phyloP scores from a whole-genome alignment of 2,888 invertebrate species.

The Hipparchia sbordonii region DNA sequence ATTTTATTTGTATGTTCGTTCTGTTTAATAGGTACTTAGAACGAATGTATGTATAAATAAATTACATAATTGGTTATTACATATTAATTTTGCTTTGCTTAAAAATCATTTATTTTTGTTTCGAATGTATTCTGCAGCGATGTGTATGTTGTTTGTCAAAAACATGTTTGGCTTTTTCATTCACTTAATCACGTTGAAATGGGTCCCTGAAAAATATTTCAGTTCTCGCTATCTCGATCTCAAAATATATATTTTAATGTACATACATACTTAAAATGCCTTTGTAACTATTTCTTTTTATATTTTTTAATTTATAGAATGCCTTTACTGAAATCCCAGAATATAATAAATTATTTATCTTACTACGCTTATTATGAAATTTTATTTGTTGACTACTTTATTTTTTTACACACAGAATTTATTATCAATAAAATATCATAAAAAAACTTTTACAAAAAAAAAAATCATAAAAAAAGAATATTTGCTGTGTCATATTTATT shows the following conservation, averaged over 20 bases:
- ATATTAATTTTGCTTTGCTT: not conserved
- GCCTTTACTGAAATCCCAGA: not conserved
- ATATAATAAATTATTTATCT: not conserved
- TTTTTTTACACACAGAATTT: not conserved
- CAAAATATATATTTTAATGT: too few relatives aligned
- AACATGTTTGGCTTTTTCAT: not conserved
- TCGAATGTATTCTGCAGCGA: not conserved
- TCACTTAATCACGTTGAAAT: not conserved
- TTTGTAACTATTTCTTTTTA: too few relatives aligned
- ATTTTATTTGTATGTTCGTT: not conserved
- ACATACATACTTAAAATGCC: too few relatives aligned
- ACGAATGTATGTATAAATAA: too few relatives aligned
- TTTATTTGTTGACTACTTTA: not conserved
- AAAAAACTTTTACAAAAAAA: not conserved
- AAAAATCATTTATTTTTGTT: not conserved
- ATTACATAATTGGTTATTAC: not conserved
- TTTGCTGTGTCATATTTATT: too few relatives aligned
- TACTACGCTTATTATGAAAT: not conserved
- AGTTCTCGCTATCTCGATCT: too few relatives aligned
- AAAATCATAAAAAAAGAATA: too few relatives aligned
- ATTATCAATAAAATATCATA: not conserved
- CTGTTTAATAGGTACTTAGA: too few relatives aligned
- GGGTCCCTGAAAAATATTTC: not conserved
- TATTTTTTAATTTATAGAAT: not conserved
- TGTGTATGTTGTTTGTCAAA: not conserved